phyloP scores from a whole-genome alignment of 2,888 invertebrate genomes.

The Xestia rhomboidea region DNA sequence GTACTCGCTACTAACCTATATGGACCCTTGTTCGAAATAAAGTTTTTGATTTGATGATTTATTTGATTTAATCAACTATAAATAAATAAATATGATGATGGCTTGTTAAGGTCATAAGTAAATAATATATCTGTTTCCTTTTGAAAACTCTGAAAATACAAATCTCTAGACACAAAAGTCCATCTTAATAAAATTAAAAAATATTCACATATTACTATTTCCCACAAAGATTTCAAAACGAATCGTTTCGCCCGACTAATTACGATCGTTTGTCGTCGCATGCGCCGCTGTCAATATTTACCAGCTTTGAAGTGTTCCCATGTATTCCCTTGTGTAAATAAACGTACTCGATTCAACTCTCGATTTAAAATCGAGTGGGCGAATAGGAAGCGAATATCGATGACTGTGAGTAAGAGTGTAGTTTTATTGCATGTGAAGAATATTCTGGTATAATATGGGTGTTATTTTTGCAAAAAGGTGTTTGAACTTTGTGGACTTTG shows the following conservation, averaged over 20 bases:
- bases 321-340: slow-evolving; percentile 63
- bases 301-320: slow-evolving; percentile 65
- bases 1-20: no score
- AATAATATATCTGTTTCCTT: background rate
- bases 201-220: slow-evolving; percentile 25
- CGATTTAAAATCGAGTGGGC: slow-evolving; percentile 66
- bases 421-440: slow-evolving; percentile 32
- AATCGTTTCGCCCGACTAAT: slow-evolving; percentile 57
- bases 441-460: slow-evolving; percentile 45
- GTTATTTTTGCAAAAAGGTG: slow-evolving; percentile 28
- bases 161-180: background rate
- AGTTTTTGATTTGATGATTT: no score
- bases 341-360: slow-evolving; percentile 59
- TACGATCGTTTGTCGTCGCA: slow-evolving; percentile 64
- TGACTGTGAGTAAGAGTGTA: slow-evolving; percentile 43
- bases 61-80: no score
- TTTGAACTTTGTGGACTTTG: slow-evolving; percentile 43
- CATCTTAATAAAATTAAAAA: slow-evolving; percentile 25
- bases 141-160: background rate
- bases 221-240: slow-evolving; percentile 58
- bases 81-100: no score
- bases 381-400: slow-evolving; percentile 58
- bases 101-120: no score
- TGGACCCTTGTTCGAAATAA: no score
- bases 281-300: slow-evolving; percentile 63